These are phyloP conservation scores for Eupithecia subumbrata DNA, from an alignment of 2,888 invertebrate genomes.

Conservation along the genomic window DNA sequence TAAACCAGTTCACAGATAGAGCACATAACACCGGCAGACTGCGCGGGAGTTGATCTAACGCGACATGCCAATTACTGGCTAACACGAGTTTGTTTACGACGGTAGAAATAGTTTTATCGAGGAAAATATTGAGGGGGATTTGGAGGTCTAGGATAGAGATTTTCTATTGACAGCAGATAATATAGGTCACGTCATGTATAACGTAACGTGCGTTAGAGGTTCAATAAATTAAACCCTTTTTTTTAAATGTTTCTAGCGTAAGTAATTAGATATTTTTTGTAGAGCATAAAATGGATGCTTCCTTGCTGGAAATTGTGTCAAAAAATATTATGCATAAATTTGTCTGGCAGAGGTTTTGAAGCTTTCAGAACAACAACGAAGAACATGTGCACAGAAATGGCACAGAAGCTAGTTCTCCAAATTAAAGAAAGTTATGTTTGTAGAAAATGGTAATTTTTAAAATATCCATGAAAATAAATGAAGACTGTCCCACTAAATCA, in stretches of 20 bases:
- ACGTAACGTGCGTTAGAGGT: not conserved
- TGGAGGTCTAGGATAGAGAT: slow-evolving; percentile 8
- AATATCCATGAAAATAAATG: slow-evolving; percentile 13
- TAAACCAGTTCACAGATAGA: slow-evolving; percentile 24
- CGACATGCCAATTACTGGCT: slow-evolving; percentile 58
- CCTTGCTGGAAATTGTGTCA: too few species aligned
- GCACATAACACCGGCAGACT: slow-evolving; percentile 23
- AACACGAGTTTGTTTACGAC: slow-evolving; percentile 41
- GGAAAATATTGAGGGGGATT: slow-evolving; percentile 17
- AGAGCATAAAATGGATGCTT: too few species aligned
- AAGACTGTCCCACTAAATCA: slow-evolving; percentile 56
- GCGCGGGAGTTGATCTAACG: slow-evolving; percentile 60
- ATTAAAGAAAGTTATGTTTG: too few species aligned
- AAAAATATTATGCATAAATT: too few species aligned
- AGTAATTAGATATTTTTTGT: too few species aligned
- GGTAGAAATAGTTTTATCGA: slow-evolving; percentile 34
- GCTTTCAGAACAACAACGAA: too few species aligned
- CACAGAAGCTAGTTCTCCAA: too few species aligned
- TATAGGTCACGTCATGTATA: not conserved
- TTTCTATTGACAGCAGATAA: not conserved
- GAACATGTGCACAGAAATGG: too few species aligned
- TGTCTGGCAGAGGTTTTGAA: too few species aligned
- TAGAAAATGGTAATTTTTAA: not conserved
- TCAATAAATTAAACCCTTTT: not conserved
- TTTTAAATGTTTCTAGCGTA: too few species aligned